These are phyloP conservation scores for Periophthalmus magnuspinnatus DNA, from an alignment of 2,797 vertebrate genomes.

Conservation along the genomic window DNA sequence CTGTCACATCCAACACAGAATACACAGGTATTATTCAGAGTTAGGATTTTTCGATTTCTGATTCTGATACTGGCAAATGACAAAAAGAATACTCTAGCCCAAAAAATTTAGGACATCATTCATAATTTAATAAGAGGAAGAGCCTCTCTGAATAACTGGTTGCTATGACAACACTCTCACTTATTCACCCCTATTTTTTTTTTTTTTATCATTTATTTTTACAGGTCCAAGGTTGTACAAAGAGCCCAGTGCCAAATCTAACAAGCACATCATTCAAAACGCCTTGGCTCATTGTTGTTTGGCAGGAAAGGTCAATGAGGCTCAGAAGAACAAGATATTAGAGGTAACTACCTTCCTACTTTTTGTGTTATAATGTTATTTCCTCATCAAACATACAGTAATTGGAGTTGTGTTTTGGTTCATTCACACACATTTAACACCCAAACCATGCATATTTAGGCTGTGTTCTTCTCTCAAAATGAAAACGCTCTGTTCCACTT, in stretches of 20 bases:
- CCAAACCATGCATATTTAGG: no score
- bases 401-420: no score
- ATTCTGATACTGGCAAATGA: not conserved
- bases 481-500: no score
- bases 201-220: conserved; percentile 13
- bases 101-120: no score
- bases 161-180: conserved; percentile 27
- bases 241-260: conserved; percentile 98
- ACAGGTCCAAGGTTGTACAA: conserved; percentile 97
- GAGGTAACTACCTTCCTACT: conserved; percentile 79
- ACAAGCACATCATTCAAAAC: conserved; percentile 98
- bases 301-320: conserved; percentile 97
- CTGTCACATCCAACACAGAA: conserved; percentile 93
- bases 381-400: no score
- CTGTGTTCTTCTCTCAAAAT: no score
- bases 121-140: no score
- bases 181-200: conserved; percentile 5
- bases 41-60: conserved; percentile 12
- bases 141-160: no score
- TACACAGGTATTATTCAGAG: conserved; percentile 84
- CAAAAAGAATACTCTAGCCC: not conserved
- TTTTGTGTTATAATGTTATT: not conserved
- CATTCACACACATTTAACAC: no score
- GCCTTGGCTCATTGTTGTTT: conserved; percentile 95
- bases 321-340: conserved; percentile 96